A percentile compares a stretch with the other conserved stretches of the same genome.
These are phyloP conservation scores for Drosophila buzzatii DNA, from an alignment of 2,888 invertebrate genomes.

Conservation along the genomic window DNA sequence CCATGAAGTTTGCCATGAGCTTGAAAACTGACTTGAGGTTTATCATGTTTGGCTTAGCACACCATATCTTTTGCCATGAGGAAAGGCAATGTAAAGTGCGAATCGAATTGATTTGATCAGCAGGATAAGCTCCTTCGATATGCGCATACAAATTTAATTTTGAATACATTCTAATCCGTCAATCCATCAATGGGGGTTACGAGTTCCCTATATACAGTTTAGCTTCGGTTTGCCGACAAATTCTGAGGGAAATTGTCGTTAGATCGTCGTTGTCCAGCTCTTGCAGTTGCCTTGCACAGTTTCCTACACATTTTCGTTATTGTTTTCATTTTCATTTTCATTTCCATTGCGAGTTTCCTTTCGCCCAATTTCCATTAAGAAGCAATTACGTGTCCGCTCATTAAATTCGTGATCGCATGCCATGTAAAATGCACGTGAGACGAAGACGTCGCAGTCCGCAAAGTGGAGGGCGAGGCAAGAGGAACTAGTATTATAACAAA, in stretches of 20 bases:
- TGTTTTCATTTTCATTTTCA: conserved; percentile 32
- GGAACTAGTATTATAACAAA: conserved; percentile 35
- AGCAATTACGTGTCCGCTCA: conserved; percentile 79
- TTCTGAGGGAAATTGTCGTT: conserved; percentile 16
- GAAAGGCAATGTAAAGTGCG: not conserved
- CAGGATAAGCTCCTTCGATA: not conserved
- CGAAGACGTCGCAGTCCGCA: conserved; percentile 12
- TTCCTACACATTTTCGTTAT: conserved; percentile 11
- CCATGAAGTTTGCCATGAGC: not conserved
- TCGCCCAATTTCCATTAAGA: conserved; percentile 81
- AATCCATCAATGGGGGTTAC: not conserved
- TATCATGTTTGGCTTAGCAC: not conserved
- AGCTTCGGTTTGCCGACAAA: conserved; percentile 35
- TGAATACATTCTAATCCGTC: not conserved
- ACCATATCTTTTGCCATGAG: not conserved
- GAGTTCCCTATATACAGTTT: not conserved
- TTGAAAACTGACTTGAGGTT: not conserved
- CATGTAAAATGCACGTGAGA: conserved; percentile 59
- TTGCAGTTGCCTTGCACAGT: conserved; percentile 1
- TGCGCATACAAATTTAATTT: not conserved
- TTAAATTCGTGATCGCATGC: conserved; percentile 82
- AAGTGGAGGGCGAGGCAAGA: conserved; percentile 9
- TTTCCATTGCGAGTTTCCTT: conserved; percentile 48
- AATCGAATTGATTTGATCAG: not conserved
- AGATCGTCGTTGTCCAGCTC: not conserved